A percentile compares a stretch with the other conserved stretches of the same genome.
Conservation (phyloP, 2,888 invertebrate genomes). For the Parapristionchus giblindavisi region DNA sequence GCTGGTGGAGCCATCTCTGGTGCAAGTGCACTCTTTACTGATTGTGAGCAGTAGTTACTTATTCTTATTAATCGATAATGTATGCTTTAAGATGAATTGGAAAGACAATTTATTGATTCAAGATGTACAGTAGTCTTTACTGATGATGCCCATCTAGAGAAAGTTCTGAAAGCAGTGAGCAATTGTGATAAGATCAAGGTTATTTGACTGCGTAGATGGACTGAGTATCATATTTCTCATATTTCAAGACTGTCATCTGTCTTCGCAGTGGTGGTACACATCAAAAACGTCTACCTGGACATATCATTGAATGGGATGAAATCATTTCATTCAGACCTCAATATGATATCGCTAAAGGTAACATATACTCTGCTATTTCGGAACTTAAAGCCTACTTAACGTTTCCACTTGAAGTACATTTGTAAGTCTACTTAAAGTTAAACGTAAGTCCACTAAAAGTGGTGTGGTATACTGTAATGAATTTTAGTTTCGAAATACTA, state of each 20-base stretch:
- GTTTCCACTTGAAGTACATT: no score
- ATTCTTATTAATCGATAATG: background rate
- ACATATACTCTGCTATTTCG: no score
- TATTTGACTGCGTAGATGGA: background rate
- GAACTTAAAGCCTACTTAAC: no score
- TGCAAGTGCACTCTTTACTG: constrained; percentile 60
- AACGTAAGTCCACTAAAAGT: no score
- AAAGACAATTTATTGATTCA: constrained; percentile 54
- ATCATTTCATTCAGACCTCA: background rate
- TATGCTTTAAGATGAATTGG: constrained; percentile 47
- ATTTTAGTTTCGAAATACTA: no score
- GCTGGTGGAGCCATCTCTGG: constrained; percentile 53
- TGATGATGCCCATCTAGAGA: constrained; percentile 44
- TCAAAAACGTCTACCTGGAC: background rate
- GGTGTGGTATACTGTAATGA: no score
- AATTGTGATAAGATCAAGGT: constrained; percentile 1
- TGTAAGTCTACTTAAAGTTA: background rate
- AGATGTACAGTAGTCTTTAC: constrained; percentile 47
- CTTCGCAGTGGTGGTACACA: constrained; percentile 7
- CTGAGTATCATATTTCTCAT: background rate
- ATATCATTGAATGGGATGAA: background rate
- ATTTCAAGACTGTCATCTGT: constrained; percentile 13
- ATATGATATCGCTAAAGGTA: background rate
- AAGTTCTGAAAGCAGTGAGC: constrained; percentile 46
- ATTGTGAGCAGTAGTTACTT: constrained; percentile 45